Conservation (phyloP, 1,140 invertebrate species). For the Tetranychus cinnabarinus region DNA sequence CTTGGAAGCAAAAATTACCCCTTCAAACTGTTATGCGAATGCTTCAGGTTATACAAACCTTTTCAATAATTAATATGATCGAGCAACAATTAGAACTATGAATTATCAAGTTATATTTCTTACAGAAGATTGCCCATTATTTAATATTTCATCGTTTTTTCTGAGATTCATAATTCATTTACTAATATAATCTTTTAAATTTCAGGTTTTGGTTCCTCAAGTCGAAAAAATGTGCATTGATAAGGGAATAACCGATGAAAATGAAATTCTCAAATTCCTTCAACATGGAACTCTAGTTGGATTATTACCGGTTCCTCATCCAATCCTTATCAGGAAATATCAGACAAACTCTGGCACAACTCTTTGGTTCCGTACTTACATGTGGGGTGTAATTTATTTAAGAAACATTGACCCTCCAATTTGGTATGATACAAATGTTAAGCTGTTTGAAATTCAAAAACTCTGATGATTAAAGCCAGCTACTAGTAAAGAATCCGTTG, state of each 20-base stretch:
- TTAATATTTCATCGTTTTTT: no score
- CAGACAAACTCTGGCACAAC: conserved; percentile 83
- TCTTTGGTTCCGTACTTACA: conserved; percentile 95
- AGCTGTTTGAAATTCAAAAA: conserved; percentile 82
- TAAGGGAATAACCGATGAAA: conserved; percentile 90
- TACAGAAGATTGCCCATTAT: no score
- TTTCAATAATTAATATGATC: not conserved
- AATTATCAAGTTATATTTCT: no score
- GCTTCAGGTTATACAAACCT: conserved; percentile 34
- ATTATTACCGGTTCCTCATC: conserved; percentile 89
- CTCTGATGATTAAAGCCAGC: conserved; percentile 2
- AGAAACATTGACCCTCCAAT: conserved; percentile 94
- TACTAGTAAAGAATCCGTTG: not conserved
- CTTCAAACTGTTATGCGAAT: conserved; percentile 96
- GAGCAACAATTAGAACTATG: no score
- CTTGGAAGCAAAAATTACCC: conserved; percentile 90
- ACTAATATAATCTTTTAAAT: conserved; percentile 5
- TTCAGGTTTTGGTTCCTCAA: conserved; percentile 95
- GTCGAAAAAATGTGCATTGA: conserved; percentile 99
- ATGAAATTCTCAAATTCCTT: conserved; percentile 93
- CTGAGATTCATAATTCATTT: no score
- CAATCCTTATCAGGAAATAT: conserved; percentile 94
- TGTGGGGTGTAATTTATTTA: conserved; percentile 98
- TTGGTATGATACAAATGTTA: conserved; percentile 98
- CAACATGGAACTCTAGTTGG: conserved; percentile 97